Percentiles rank a stretch among this genome's conserved stretches.
Conservation (phyloP, 2,113 vertebrate species). For the Argyrosomus japonicus region DNA sequence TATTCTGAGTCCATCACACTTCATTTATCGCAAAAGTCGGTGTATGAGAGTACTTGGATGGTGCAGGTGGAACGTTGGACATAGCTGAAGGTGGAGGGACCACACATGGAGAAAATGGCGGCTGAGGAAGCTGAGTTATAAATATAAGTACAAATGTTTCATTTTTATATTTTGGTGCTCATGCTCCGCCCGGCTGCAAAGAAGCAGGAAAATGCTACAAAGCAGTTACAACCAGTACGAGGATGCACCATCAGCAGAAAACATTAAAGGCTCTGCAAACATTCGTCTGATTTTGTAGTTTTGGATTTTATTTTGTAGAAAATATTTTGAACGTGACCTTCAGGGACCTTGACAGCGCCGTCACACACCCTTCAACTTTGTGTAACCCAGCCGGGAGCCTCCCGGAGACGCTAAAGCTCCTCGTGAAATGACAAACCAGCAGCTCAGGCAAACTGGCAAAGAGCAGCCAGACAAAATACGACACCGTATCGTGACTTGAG, state of each 20-base stretch:
- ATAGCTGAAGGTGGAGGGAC: too few species aligned
- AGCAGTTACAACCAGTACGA: too few species aligned
- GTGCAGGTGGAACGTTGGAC: too few species aligned
- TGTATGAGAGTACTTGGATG: too few species aligned
- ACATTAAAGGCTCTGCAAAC: not conserved
- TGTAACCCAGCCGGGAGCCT: constrained; percentile 25
- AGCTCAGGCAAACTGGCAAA: constrained; percentile 36
- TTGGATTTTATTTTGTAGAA: constrained; percentile 21
- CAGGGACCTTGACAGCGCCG: constrained; percentile 18
- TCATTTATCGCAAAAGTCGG: too few species aligned
- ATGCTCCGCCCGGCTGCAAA: too few species aligned
- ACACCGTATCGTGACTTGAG: constrained; percentile 51
- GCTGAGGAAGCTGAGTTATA: too few species aligned
- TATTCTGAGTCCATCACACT: too few species aligned
- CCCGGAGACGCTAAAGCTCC: constrained; percentile 51
- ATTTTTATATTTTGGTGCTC: too few species aligned
- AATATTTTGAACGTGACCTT: constrained; percentile 35
- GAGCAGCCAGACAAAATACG: constrained; percentile 47
- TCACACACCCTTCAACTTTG: constrained; percentile 45
- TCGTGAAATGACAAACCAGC: constrained; percentile 47
- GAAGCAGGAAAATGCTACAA: too few species aligned
- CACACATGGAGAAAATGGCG: too few species aligned
- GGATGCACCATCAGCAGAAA: not conserved
- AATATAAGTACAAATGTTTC: too few species aligned
- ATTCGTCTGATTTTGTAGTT: not conserved